phyloP scores from a whole-genome alignment of 2,797 vertebrate genomes.

The Thunnus albacares region DNA sequence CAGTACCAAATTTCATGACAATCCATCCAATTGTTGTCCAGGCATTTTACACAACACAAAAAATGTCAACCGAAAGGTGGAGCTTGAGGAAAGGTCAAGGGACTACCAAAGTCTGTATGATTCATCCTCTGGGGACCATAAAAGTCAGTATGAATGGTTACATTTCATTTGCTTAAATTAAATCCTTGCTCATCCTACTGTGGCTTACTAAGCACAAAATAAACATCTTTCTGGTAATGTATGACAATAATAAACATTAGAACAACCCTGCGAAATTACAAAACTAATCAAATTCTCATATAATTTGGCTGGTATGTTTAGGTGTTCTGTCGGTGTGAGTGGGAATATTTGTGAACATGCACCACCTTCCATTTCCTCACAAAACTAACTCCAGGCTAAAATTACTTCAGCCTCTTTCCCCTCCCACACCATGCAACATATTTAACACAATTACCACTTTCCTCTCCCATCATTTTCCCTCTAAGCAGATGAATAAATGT shows the following conservation, averaged over 20 bases:
- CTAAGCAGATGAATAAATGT: conserved; percentile 50
- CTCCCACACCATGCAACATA: conserved; percentile 25
- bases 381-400: conserved; percentile 33
- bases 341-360: conserved; percentile 13
- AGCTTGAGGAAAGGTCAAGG: background rate
- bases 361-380: conserved; percentile 24
- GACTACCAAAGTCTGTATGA: background rate
- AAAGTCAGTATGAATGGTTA: background rate
- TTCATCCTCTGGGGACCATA: background rate
- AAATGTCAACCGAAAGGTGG: no score
- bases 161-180: background rate
- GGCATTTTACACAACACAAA: no score
- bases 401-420: conserved; percentile 17
- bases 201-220: background rate
- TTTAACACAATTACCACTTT: conserved; percentile 42
- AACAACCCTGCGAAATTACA: background rate
- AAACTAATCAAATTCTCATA: background rate
- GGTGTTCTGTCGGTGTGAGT: conserved; percentile 11
- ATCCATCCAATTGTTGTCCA: no score
- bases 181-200: background rate
- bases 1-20: no score
- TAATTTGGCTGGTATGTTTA: background rate
- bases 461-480: conserved; percentile 28
- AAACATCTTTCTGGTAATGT: background rate
- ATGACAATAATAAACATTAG: background rate